Evolutionary conservation across 2,888 invertebrate genomes (phyloP).

Genomic region (Osmoderma eremita): DNA sequence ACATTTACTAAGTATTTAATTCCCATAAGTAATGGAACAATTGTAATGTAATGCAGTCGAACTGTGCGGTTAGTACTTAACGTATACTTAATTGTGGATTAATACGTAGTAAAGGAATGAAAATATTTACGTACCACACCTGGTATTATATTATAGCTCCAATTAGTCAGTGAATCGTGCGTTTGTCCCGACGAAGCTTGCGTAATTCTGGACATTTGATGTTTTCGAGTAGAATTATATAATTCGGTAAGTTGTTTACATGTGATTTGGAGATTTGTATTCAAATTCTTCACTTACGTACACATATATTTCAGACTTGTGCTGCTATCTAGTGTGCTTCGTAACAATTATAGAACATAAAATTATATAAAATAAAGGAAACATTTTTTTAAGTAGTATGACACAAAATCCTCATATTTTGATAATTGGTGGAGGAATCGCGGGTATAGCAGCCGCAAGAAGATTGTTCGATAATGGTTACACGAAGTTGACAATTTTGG

Average conservation of each 20-base stretch:
- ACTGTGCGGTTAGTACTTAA: too few relatives aligned
- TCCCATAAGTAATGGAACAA: too few relatives aligned
- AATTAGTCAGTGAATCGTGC: not conserved
- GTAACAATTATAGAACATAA: not conserved
- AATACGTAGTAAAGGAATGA: too few relatives aligned
- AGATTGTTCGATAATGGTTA: constrained; percentile 64
- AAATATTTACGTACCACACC: constrained; percentile 3
- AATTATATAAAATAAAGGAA: constrained; percentile 19
- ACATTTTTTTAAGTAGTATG: constrained; percentile 30
- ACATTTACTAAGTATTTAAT: not conserved
- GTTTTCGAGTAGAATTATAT: constrained; percentile 13
- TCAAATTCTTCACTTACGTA: constrained; percentile 9
- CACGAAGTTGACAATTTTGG: constrained; percentile 64
- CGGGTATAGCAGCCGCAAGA: constrained; percentile 68
- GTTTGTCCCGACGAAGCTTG: not conserved
- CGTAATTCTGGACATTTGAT: not conserved
- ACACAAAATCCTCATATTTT: constrained; percentile 59
- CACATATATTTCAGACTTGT: not conserved
- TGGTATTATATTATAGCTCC: not conserved
- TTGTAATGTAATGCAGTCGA: too few relatives aligned
- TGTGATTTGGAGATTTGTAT: constrained; percentile 22
- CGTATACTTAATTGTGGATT: too few relatives aligned
- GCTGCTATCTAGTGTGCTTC: not conserved
- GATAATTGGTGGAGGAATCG: constrained; percentile 70
- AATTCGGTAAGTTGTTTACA: constrained; percentile 30